A percentile compares a stretch with the other conserved stretches of the same genome.
These are phyloP conservation scores for Cryptotermes secundus DNA, from an alignment of 1,140 invertebrate species.

Conservation along the genomic window DNA sequence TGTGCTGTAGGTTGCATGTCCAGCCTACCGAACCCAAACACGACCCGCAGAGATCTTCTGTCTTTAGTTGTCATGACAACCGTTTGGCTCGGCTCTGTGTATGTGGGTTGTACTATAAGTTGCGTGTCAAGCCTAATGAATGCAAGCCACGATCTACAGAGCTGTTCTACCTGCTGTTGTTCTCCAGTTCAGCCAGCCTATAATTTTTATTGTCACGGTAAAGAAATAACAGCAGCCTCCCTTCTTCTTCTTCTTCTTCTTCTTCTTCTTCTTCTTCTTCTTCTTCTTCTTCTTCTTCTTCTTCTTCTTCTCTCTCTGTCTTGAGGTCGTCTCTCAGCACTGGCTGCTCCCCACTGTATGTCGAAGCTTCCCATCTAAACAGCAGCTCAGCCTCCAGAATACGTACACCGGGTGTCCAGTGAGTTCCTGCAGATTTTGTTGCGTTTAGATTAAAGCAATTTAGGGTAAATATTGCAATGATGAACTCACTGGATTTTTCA, in stretches of 20 bases:
- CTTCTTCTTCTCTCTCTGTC: conserved; percentile 44
- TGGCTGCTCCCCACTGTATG: neutral
- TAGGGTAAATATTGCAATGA: too few relatives aligned
- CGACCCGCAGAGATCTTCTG: too few relatives aligned
- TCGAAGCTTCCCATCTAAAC: neutral
- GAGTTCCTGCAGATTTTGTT: too few relatives aligned
- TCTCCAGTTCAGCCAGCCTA: conserved; percentile 63
- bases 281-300: conserved; percentile 49
- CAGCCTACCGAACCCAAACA: too few relatives aligned
- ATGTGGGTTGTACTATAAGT: conserved; percentile 35
- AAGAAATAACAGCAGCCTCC: conserved; percentile 55
- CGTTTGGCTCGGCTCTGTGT: neutral
- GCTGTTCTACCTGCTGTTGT: conserved; percentile 59
- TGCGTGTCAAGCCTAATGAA: conserved; percentile 63
- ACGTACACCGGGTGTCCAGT: too few relatives aligned
- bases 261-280: too few relatives aligned
- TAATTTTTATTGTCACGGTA: conserved; percentile 65
- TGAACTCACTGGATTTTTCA: too few relatives aligned
- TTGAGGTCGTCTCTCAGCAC: neutral
- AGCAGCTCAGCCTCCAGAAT: neutral
- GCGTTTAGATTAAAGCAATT: too few relatives aligned
- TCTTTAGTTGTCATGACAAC: neutral
- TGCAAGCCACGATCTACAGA: conserved; percentile 59
- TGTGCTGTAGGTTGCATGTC: too few relatives aligned
- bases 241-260: conserved; percentile 46